Evolutionary conservation across 1,140 invertebrate species (phyloP), one percentile per base, ranked within the genome.

Genomic region (Ganaspis sp.): DNA sequence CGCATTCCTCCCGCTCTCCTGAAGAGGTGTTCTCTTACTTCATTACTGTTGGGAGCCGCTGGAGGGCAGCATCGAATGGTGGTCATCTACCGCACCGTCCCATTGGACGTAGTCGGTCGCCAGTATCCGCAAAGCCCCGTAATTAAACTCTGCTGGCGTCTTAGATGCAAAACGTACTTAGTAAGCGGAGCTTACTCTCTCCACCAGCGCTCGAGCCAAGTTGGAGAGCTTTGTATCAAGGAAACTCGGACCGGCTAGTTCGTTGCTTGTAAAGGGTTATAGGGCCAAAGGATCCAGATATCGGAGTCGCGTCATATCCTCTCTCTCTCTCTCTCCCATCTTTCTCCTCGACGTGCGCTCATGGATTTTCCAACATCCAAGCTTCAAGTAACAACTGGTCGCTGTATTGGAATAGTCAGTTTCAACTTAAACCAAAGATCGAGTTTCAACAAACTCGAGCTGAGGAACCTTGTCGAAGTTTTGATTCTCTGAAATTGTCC

Each of bases 121-220:
- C 19, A 2, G 21, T 64, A 64, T 29, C 19, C 54, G 23, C 54
- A 64, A 64, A 64, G 54, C 54, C 54, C 77, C 77, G 82, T 84
- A 84, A 84, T 84, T 81, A 84, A 84, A 84, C 81, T 81, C 77
- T 69, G 74, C 79, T 72, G 80, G 74, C 79, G 77, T 81, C 81
- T 83, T 78, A 83, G 79, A 83, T 83, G 82, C 82, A 81, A 83
- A 83, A 83, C 77, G 77, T 81, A 79, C 79, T 83, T 83, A 83
- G 81, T 78, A 79, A 83, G 70, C 75, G 73, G 75, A 81, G 81
- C 79, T 83, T 83, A 83, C 78, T 79, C 79, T 53, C 72, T 77
- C 73, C 72, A 73, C n/a, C n/a, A n/a, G n/a, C n/a, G n/a, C n/a
- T n/a, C n/a, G n/a, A n/a, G 78, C 75, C 73, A 76, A 74, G 74